Evolutionary conservation across 2,113 vertebrate genomes (phyloP).

Genomic region (Oostethus manadensis): DNA sequence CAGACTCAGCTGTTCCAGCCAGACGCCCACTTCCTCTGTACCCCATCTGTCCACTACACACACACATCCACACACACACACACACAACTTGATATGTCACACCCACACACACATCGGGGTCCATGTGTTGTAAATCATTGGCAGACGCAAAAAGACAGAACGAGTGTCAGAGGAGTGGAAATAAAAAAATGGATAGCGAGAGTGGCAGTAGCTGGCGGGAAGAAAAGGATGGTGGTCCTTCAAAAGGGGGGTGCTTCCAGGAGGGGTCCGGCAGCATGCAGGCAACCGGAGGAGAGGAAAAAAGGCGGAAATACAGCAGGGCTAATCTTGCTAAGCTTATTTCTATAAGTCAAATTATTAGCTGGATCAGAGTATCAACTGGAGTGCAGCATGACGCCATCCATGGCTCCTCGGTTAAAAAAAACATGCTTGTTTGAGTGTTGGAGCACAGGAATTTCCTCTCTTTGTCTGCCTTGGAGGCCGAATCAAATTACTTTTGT

Average conservation of each 20-base stretch:
- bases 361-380: no score
- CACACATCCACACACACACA: constrained; percentile 80
- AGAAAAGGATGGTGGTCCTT: constrained; percentile 32
- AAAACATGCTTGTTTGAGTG: no score
- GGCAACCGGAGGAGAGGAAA: constrained; percentile 25
- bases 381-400: no score
- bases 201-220: constrained; percentile 46
- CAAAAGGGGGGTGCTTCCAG: constrained; percentile 39
- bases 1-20: constrained; percentile 99
- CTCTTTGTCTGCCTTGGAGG: no score
- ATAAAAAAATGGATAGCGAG: constrained; percentile 20
- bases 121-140: constrained; percentile 24
- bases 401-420: no score
- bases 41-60: constrained; percentile 99
- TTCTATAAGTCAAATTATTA: no score
- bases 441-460: no score
- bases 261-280: constrained; percentile 45
- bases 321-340: not conserved
- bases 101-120: constrained; percentile 10
- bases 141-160: constrained; percentile 8
- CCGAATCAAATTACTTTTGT: no score
- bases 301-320: constrained; percentile 44
- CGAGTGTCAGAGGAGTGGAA: constrained; percentile 14
- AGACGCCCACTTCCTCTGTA: constrained; percentile 98
- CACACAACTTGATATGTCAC: constrained; percentile 53